Percentiles rank a stretch among this genome's conserved stretches.
These are phyloP conservation scores for Falcunculus frontatus DNA, from an alignment of 2,113 vertebrate genomes.

Conservation along the genomic window DNA sequence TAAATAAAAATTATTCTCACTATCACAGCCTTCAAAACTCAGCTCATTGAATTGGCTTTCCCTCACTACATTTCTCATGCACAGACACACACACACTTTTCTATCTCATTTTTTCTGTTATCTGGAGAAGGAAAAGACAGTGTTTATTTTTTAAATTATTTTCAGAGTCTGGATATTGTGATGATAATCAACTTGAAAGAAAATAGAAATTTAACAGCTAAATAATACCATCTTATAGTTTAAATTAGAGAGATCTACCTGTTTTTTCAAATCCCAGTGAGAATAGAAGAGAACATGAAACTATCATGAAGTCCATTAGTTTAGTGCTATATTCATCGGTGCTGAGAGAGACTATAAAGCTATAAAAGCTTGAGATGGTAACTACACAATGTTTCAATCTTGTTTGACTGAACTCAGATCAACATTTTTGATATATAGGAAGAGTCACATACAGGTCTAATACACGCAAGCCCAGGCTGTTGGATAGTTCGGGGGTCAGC, in stretches of 20 bases:
- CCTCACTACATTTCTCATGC: not conserved
- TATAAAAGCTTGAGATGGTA: not conserved
- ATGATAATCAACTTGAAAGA: not conserved
- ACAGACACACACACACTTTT: not conserved
- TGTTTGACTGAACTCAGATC: not conserved
- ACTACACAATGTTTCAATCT: not conserved
- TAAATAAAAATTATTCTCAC: conserved; percentile 45
- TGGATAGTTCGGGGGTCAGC: no score
- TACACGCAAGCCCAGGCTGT: no score
- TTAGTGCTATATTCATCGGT: not conserved
- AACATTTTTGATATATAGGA: not conserved
- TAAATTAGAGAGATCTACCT: not conserved
- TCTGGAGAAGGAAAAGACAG: not conserved
- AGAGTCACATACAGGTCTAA: not conserved
- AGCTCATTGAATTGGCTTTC: not conserved
- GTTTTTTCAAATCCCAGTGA: not conserved
- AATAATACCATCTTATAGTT: not conserved
- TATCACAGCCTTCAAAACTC: conserved; percentile 3
- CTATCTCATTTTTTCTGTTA: not conserved
- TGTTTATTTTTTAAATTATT: not conserved
- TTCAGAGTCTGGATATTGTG: not conserved
- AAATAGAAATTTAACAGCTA: not conserved
- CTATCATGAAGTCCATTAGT: not conserved
- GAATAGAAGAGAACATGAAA: not conserved
- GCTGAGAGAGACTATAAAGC: not conserved